Evolutionary conservation across 92 coral and sea anemone genomes (phyloP).

Genomic region (Pocillopora meandrina): DNA sequence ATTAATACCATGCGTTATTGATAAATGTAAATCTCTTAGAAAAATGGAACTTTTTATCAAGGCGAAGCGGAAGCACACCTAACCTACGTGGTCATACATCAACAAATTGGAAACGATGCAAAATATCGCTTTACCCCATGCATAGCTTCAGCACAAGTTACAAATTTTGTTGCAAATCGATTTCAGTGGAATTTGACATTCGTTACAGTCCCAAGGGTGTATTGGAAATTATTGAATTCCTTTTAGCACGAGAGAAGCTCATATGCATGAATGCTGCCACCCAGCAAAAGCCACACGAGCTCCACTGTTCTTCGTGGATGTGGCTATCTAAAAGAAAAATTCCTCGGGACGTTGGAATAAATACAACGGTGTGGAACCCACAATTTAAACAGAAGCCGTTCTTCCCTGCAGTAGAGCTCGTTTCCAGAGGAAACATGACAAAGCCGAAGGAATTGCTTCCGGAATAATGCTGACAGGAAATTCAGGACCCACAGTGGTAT

Average conservation of each 20-base stretch:
- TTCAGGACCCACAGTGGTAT: constrained; percentile 29
- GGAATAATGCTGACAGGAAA: constrained; percentile 31
- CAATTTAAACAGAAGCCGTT: constrained; percentile 32
- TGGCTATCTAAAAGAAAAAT: constrained; percentile 49
- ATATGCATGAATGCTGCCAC: constrained; percentile 12
- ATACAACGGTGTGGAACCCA: constrained; percentile 26
- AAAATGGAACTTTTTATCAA: too few relatives aligned
- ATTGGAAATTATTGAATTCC: constrained; percentile 6
- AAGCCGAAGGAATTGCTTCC: constrained; percentile 38
- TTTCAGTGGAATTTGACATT: constrained; percentile 36
- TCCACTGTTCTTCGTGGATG: constrained; percentile 33
- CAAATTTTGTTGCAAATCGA: too few relatives aligned
- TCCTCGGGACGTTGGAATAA: constrained; percentile 31
- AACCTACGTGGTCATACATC: too few relatives aligned
- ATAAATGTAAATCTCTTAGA: too few relatives aligned
- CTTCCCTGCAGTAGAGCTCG: constrained; percentile 3
- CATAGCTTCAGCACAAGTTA: too few relatives aligned
- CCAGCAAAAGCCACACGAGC: constrained; percentile 35
- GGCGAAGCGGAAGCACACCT: too few relatives aligned
- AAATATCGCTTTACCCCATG: too few relatives aligned
- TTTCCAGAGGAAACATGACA: constrained; percentile 32
- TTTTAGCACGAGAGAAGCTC: constrained; percentile 39
- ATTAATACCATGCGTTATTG: too few relatives aligned
- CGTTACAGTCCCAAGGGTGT: constrained; percentile 51
- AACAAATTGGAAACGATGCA: too few relatives aligned